Evolutionary conservation across 1,140 invertebrate genomes (phyloP), one percentile per base, ranked within the genome.

Genomic region (Ctenoplectra terminalis): DNA sequence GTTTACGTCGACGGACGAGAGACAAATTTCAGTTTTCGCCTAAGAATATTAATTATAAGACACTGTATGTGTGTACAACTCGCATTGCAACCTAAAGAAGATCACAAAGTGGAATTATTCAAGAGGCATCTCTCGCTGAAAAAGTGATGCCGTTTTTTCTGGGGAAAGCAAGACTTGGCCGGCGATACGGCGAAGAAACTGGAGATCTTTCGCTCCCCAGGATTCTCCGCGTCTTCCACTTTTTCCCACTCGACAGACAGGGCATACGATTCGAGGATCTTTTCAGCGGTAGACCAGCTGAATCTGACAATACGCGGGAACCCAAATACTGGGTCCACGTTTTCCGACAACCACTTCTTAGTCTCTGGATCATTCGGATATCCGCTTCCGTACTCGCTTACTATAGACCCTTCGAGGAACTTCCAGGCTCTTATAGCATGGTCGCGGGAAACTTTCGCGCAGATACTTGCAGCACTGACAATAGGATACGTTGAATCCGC

Each of bases 401-500:
- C 90, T 63, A 96, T 92, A 26, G 96, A 87, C 0, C 94, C 96
- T 92, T 99, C 98, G 17, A 94, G 93, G 92, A 99, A 99, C 83
- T 95, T 94, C 99, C 99, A 99, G 4, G 96, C 96, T 89, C 97
- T 96, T 0, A 99, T 91, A 2, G 97, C 96, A 91, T 97, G 96
- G 94, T 99, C 99, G 89, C 99, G 95, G 0, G 96, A 97, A 8
- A 99, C 98, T 95, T 99, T 99, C 2, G 99, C 99, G 92, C 98
- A 99, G 87, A 99, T 99, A 97, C 99, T 99, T 11, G 99, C 99
- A 1, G 98, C 99, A 83, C 98, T 98, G 34, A 99, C 99, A 90
- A 99, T 97, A 0, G 98, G 98, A 93, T 97, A 99, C 3, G 97
- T 96, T 0, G 98, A 96, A 94, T 99, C 99, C 91, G 99, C 99